phyloP scores from a whole-genome alignment of 2,797 vertebrate genomes.

The Tangara arthus region DNA sequence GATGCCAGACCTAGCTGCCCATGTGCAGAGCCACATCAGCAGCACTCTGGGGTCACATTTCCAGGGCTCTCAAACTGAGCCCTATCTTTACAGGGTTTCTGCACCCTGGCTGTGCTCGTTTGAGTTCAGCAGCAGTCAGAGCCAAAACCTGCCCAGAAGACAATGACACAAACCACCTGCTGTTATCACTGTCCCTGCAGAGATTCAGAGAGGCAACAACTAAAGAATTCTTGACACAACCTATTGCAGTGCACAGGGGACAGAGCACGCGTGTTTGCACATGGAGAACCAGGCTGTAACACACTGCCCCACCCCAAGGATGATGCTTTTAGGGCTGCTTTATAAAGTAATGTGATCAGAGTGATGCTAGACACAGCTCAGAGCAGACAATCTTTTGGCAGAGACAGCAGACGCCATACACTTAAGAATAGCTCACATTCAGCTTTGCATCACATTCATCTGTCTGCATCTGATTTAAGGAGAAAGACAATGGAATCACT shows the following conservation, averaged over 20 bases:
- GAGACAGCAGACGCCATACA: background rate
- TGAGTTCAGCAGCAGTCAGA: background rate
- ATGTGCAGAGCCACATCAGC: background rate
- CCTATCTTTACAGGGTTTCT: background rate
- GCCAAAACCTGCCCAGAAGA: background rate
- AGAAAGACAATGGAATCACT: background rate
- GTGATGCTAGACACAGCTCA: background rate
- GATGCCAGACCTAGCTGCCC: background rate
- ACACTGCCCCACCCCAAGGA: background rate
- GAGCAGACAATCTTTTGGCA: background rate
- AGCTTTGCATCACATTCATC: background rate
- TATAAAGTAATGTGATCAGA: background rate
- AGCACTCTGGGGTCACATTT: background rate
- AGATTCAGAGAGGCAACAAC: background rate
- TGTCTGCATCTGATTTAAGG: background rate
- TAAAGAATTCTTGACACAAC: background rate
- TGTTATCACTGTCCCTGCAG: background rate
- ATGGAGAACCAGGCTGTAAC: background rate
- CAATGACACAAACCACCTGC: background rate
- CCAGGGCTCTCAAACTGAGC: background rate
- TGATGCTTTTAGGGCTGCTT: background rate
- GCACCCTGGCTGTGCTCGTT: rapidly evolving
- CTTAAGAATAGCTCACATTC: background rate
- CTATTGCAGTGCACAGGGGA: background rate
- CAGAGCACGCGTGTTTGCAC: background rate